A percentile compares a stretch with the other conserved stretches of the same genome.
These are phyloP conservation scores for Macropis europaea DNA, from an alignment of 2,888 invertebrate species.

Conservation along the genomic window DNA sequence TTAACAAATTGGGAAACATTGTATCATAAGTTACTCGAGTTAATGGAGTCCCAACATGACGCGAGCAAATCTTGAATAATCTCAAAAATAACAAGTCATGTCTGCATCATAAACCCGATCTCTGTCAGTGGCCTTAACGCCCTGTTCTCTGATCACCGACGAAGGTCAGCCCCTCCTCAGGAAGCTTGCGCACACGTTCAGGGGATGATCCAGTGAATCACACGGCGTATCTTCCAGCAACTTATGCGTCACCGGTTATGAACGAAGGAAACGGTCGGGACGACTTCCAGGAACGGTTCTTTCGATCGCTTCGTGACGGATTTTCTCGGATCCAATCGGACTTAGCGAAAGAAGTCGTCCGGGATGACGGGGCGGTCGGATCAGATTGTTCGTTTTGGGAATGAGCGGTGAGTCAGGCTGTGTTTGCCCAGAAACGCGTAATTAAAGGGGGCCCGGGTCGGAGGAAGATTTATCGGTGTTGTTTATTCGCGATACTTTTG, in stretches of 20 bases:
- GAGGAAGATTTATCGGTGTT: conserved; percentile 21
- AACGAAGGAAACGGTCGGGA: conserved; percentile 14
- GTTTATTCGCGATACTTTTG: background rate
- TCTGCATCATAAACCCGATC: no score
- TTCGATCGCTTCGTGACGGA: conserved; percentile 36
- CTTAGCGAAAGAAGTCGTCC: conserved; percentile 43
- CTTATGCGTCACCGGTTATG: conserved; percentile 56
- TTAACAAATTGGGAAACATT: no score
- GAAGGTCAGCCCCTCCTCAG: no score
- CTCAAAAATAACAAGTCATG: no score
- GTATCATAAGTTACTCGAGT: no score
- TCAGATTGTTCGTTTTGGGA: conserved; percentile 18
- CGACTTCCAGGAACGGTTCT: conserved; percentile 41
- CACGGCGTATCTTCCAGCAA: conserved; percentile 22
- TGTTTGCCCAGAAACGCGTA: conserved; percentile 32
- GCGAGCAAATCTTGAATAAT: no score
- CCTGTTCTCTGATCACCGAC: no score
- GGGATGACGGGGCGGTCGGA: conserved; percentile 24
- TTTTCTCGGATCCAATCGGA: conserved; percentile 47
- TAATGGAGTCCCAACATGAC: no score
- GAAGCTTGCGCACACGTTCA: background rate
- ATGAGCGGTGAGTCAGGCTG: conserved; percentile 29
- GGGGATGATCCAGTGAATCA: conserved; percentile 55
- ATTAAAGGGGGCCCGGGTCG: conserved; percentile 41
- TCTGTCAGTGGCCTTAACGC: no score